Conservation (phyloP, 2,113 vertebrate genomes). For the Percopsis transmontana region DNA sequence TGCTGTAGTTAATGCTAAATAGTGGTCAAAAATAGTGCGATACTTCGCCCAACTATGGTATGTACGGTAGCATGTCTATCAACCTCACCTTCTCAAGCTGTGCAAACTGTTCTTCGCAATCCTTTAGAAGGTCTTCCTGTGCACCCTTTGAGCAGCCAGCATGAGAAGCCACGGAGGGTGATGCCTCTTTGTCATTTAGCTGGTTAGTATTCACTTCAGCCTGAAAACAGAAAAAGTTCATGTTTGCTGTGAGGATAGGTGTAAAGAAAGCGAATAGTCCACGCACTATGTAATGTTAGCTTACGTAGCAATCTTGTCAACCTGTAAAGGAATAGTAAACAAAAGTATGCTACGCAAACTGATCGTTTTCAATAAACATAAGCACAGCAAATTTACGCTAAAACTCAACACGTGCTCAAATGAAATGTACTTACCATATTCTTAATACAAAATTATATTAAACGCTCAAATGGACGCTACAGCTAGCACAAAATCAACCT, state of each 20-base stretch:
- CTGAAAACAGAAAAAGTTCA: conserved; percentile 32
- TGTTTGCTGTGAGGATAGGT: not conserved
- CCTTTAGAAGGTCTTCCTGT: conserved; percentile 56
- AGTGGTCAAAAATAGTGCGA: too few species aligned
- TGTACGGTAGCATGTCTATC: not conserved
- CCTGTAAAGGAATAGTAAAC: too few species aligned
- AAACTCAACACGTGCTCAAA: not conserved
- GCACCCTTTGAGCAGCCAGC: conserved; percentile 52
- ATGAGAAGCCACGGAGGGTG: not conserved
- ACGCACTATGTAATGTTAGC: not conserved
- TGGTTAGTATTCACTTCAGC: conserved; percentile 20
- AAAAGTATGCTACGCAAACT: too few species aligned
- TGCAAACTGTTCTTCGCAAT: conserved; percentile 73
- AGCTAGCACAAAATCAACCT: not conserved
- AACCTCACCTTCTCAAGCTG: conserved; percentile 63
- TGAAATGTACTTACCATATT: conserved; percentile 44
- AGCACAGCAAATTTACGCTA: too few species aligned
- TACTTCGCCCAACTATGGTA: too few species aligned
- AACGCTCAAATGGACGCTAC: not conserved
- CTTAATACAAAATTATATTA: not conserved
- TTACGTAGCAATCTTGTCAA: too few species aligned
- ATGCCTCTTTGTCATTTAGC: conserved; percentile 1
- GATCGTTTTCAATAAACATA: too few species aligned
- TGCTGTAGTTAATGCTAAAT: too few species aligned
- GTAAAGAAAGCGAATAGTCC: not conserved